These are phyloP conservation scores for Habrosyne pyritoides DNA, from an alignment of 2,888 invertebrate genomes.

Conservation along the genomic window DNA sequence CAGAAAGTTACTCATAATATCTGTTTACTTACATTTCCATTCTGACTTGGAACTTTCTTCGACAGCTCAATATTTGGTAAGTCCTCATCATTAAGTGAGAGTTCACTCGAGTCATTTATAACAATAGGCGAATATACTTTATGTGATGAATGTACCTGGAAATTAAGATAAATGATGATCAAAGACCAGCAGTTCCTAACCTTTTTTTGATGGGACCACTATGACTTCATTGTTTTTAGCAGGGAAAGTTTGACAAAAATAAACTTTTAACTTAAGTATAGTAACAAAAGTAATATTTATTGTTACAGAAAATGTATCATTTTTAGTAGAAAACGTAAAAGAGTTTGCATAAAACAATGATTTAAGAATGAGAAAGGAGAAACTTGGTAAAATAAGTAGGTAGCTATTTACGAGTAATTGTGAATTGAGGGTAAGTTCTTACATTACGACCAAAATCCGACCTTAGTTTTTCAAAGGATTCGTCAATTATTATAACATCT, in stretches of 20 bases:
- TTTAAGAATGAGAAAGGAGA: too few species aligned
- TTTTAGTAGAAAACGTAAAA: too few species aligned
- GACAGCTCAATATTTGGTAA: conserved; percentile 28
- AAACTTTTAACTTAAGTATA: too few species aligned
- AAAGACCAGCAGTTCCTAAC: too few species aligned
- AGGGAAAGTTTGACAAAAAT: too few species aligned
- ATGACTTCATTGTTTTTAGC: too few species aligned
- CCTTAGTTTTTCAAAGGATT: conserved; percentile 65
- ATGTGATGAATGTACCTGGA: conserved; percentile 44
- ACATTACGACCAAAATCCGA: conserved; percentile 54
- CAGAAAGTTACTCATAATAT: background rate
- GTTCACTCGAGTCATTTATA: conserved; percentile 58
- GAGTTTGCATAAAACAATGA: too few species aligned
- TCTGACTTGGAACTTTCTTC: conserved; percentile 18
- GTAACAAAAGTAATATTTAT: too few species aligned
- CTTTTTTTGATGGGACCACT: too few species aligned
- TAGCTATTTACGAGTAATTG: too few species aligned
- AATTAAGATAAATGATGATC: conserved; percentile 6
- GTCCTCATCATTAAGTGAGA: conserved; percentile 34
- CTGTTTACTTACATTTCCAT: conserved; percentile 65
- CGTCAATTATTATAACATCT: conserved; percentile 67
- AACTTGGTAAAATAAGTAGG: too few species aligned
- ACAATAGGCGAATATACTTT: conserved; percentile 61
- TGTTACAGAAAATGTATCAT: too few species aligned
- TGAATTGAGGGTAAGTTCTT: conserved; percentile 29